Percentiles rank a stretch among this genome's conserved stretches.
Evolutionary conservation across 1,140 invertebrate genomes (phyloP).

Genomic region (Sinonovacula constricta): DNA sequence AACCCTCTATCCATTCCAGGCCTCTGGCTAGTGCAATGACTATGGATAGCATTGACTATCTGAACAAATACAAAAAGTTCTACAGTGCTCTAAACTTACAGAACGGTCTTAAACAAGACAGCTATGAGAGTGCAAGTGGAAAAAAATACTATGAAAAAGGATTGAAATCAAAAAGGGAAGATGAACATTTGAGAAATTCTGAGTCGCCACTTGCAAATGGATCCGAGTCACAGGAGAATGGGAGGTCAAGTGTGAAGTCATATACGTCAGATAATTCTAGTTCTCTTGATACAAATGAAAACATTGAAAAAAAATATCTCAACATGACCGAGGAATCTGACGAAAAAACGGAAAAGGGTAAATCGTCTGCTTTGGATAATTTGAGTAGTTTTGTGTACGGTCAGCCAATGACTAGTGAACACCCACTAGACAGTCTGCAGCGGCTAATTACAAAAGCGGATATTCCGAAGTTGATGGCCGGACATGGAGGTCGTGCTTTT

Average conservation of each 20-base stretch:
- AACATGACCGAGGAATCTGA: slow-evolving; percentile 58
- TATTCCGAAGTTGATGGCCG: slow-evolving; percentile 79
- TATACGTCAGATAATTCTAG: slow-evolving; percentile 34
- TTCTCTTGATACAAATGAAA: slow-evolving; percentile 55
- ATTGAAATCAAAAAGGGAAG: slow-evolving; percentile 21
- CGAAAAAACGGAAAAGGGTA: slow-evolving; percentile 19
- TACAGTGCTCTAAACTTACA: slow-evolving; percentile 40
- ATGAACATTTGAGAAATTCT: slow-evolving; percentile 3
- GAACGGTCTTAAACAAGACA: slow-evolving; percentile 37
- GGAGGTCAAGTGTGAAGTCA: slow-evolving; percentile 34
- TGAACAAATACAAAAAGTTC: slow-evolving; percentile 44
- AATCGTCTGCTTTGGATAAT: slow-evolving; percentile 71
- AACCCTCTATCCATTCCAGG: slow-evolving; percentile 36
- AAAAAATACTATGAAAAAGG: slow-evolving; percentile 21
- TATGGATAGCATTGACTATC: slow-evolving; percentile 38
- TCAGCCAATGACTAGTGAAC: slow-evolving; percentile 74
- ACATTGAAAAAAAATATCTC: slow-evolving; percentile 67
- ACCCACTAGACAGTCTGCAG: slow-evolving; percentile 93
- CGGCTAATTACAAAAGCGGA: slow-evolving; percentile 97
- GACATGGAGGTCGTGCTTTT: slow-evolving; percentile 18
- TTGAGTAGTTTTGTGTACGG: slow-evolving; percentile 75
- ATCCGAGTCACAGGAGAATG: slow-evolving; percentile 33
- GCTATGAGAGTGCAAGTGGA: slow-evolving; percentile 1
- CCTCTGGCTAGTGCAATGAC: slow-evolving; percentile 40
- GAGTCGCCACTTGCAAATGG: slow-evolving; percentile 13